Base-by-base conservation (phyloP, 2,888 invertebrate species). In the Diaprepes abbreviatus region DNA sequence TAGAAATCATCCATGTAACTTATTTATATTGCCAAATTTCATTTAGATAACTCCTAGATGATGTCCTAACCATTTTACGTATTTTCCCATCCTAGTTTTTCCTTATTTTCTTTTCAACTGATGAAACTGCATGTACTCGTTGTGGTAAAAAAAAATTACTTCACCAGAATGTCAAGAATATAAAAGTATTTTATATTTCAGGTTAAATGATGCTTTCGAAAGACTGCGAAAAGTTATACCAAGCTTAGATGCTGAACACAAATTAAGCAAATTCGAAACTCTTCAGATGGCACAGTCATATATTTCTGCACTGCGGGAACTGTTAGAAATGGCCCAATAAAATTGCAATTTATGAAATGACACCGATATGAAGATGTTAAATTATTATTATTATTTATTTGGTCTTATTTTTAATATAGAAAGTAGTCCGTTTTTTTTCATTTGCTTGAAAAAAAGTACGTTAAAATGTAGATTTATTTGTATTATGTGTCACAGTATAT, bases 231-330 rank as follows among this genome's bases (percentile, higher is more conserved):
- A 89, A 76, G 91, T 92, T 6, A 89, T 92, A 48, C 92, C 92
- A 0, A 89, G 89, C 21, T 83, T 91, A 48, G 90, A 91, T 16
- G 89, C 88, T 65, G 90, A 92, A 77, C 87, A 90, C 70, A 90
- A 91, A 82, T 84, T 92, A 64, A 91, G 91, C 76, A 92, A 92
- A 82, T 92, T 89, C 79, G 92, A 92, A 82, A 92, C 92, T n/a
- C 83, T 92, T 31, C 92, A 92, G 83, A 92, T 92, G 92, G 92
- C 92, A 0, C 92, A 92, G 79, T 90, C 89, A 1, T 92, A 92
- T 79, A 92, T 92, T 66, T 83, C 87, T 0, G 91, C 91, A 0
- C 83, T 92, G n/a, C 86, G 88, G 76, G 91, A 92, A 75, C 83
- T 91, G 31, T 82, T 91, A 48, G 80, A 82, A 63, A 73, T 79